Base-by-base conservation (phyloP, 2,113 vertebrate species). In the Aptenodytes patagonicus region DNA sequence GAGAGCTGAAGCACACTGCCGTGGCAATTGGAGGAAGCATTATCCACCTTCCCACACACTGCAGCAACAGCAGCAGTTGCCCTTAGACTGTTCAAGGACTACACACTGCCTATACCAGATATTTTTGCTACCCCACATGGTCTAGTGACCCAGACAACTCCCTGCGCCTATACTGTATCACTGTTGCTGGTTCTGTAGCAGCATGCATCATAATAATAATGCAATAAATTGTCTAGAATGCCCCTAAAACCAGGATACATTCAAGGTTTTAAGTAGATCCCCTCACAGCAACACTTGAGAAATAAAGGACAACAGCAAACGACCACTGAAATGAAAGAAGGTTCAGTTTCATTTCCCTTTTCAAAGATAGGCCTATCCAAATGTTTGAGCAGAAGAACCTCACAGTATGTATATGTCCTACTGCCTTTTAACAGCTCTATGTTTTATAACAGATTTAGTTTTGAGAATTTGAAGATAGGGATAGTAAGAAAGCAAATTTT, bases 271-370 rank as follows among this genome's bases (percentile, higher is more conserved):
- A 61, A 65, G 20, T 13, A 42, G 31, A 15, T 83, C 17, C 17
- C 25, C 61, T 73, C 34, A 54, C 16, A 84, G 32, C 24, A 90
- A 86, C 21, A 52, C 61, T 72, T 93, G 57, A 79, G n/a, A 89
- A 93, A 86, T 71, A 85, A 95, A 96, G 47, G 18, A 58, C 21
- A 62, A 31, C 13, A 42, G 60, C 28, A 65, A 96, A 87, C 71
- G 82, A 93, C 70, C 96, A 87, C 90, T 93, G 83, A 97, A 94
- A 93, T 93, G 66, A 97, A 93, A 95, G 49, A 89, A 51, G 34
- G 46, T 87, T 96, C 58, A 47, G 76, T 95, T 92, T 93, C 77
- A 73, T 96, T 97, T 97, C 91, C 31, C 38, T 97, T 97, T 95
- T 96, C 81, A 93, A 89, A 80, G 79, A 93, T 7, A 94, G 76